Conservation (phyloP, 2,888 invertebrate genomes). For the Tryphoninae sp. region DNA sequence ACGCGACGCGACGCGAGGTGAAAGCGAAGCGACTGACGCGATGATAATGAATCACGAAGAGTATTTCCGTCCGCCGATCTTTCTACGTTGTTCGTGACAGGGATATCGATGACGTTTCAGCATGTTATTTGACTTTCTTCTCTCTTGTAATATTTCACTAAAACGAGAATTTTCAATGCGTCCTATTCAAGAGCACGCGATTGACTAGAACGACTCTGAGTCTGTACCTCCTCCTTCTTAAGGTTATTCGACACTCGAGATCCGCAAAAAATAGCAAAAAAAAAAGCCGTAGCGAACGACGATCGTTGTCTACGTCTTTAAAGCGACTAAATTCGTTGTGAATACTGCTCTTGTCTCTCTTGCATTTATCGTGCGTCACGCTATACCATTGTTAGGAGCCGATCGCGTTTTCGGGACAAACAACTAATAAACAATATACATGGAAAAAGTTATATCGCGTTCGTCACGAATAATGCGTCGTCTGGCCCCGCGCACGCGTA, state of each 20-base stretch:
- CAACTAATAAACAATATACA: constrained; percentile 33
- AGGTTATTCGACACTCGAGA: constrained; percentile 26
- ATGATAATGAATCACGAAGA: constrained; percentile 44
- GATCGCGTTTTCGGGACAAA: constrained; percentile 9
- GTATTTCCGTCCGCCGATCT: constrained; percentile 35
- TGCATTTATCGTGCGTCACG: constrained; percentile 5
- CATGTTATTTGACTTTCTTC: neutral
- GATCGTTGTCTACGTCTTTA: constrained; percentile 5
- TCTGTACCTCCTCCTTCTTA: neutral
- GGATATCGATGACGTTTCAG: constrained; percentile 20
- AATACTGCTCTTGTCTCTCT: neutral
- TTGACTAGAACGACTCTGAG: neutral
- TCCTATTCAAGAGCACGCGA: neutral
- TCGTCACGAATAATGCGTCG: constrained; percentile 43
- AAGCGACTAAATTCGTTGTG: constrained; percentile 23
- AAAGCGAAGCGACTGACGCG: constrained; percentile 20
- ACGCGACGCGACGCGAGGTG: constrained; percentile 29
- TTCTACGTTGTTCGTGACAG: constrained; percentile 36
- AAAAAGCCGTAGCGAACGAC: constrained; percentile 1
- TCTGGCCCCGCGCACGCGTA: constrained; percentile 35
- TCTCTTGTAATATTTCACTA: neutral
- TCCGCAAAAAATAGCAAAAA: constrained; percentile 11
- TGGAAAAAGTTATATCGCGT: neutral
- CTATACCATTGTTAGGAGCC: constrained; percentile 8
- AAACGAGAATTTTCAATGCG: neutral